Base-by-base conservation (phyloP, 2,888 invertebrate genomes). In the Orchestes rusci region DNA sequence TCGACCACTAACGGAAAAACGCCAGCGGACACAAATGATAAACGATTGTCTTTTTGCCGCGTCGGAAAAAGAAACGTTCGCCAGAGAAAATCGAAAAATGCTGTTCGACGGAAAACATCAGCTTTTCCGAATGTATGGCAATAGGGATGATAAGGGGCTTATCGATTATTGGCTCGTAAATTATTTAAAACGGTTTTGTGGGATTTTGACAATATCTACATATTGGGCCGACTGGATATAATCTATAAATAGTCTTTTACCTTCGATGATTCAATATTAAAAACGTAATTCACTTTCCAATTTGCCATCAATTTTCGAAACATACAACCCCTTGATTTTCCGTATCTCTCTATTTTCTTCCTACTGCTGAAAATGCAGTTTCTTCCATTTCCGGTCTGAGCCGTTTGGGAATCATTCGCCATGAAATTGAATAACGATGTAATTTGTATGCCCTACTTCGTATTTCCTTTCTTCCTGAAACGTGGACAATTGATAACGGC, bases 81-180 rank as follows among this genome's bases (percentile, higher is more conserved):
- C 39, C 32, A 40, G 40, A 40, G 32, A 20, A 33, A 38, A 38
- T 40, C 40, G 45, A 33, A 31, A 45, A 45, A 45, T 40, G 40
- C 31, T 36, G 40, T 40, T 40, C 45, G 40, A 40, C 40, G 45
- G 28, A n/a, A 36, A 45, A 36, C 42, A 12, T 16, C 45, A 45
- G 45, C 34, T 45, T 45, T 40, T 36, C 31, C 45, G 36, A 45
- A 45, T 39, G 36, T 39, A 45, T 20, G 36, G n/a, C n/a, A n/a
- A n/a, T n/a, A n/a, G 20, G 19, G 33, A 29, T 39, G 45, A 45
- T 40, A 40, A 28, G n/a, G 35, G 45, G 35, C 27, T 45, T 45
- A 40, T 40, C 30, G 45, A 40, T 40, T 32, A n/a, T n/a, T n/a
- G n/a, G n/a, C n/a, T n/a, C n/a, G n/a, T n/a, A n/a, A n/a, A n/a